These are phyloP conservation scores for Nomada fucata DNA, from an alignment of 2,888 invertebrate genomes.

Conservation along the genomic window DNA sequence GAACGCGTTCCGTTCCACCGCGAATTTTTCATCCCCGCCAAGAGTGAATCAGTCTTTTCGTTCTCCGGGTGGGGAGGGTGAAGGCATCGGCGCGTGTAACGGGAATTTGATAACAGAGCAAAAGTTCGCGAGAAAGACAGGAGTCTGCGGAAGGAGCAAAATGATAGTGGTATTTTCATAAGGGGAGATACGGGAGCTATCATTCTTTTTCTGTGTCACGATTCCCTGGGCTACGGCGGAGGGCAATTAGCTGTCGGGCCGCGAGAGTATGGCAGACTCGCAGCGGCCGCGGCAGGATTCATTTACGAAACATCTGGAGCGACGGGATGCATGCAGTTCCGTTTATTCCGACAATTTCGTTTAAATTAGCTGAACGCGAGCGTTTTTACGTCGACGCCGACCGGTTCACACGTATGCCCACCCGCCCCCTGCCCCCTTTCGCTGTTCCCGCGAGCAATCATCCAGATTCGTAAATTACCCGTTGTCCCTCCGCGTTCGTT, in stretches of 20 bases:
- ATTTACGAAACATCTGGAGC: conserved; percentile 81
- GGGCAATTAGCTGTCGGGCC: conserved; percentile 71
- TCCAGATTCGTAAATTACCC: conserved; percentile 74
- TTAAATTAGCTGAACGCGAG: conserved; percentile 80
- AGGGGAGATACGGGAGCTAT: conserved; percentile 15
- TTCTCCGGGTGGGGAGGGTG: background rate
- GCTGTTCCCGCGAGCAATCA: conserved; percentile 73
- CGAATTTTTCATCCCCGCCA: conserved; percentile 39
- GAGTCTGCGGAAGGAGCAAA: background rate
- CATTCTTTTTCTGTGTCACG: conserved; percentile 33
- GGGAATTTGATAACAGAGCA: conserved; percentile 31
- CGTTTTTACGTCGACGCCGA: conserved; percentile 78
- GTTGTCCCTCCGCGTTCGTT: conserved; percentile 50
- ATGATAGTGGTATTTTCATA: conserved; percentile 59
- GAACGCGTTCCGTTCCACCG: conserved; percentile 18
- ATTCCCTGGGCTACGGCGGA: conserved; percentile 34
- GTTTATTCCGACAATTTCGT: conserved; percentile 82
- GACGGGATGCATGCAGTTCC: conserved; percentile 83
- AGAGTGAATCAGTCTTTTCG: background rate
- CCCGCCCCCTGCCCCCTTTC: conserved; percentile 63
- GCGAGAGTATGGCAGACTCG: conserved; percentile 60
- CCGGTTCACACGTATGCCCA: conserved; percentile 78
- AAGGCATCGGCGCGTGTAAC: conserved; percentile 14
- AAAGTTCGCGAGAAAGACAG: background rate
- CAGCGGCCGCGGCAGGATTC: conserved; percentile 74